Base-by-base conservation (phyloP, 2,888 invertebrate species). In the Nasonia oneida region DNA sequence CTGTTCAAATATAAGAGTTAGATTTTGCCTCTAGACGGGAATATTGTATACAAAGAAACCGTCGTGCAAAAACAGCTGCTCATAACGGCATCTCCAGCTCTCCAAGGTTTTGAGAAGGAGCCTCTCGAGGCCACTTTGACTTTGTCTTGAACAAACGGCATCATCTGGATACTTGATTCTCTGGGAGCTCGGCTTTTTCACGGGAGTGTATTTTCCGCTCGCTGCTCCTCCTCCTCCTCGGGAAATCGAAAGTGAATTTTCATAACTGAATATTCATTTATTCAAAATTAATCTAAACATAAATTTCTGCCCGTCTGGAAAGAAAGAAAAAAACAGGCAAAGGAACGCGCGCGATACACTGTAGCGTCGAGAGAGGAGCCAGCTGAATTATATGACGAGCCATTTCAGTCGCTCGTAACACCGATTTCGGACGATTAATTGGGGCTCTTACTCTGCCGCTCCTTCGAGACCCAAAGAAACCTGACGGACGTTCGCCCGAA, bases 401-500 rank as follows among this genome's bases (percentile, higher is more conserved):
- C 90, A 89, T 90, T 90, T 89, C 89, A 89, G 86, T 88, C 88
- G 89, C 88, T 90, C 90, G 91, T 91, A 91, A 91, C 90, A 90
- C 81, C 89, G 90, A 89, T 89, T 91, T 90, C 89, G 89, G 89
- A 90, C 90, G 90, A 91, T 91, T 91, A 91, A 91, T 91, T 90
- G 90, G 88, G 87, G 89, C 89, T 89, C 90, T 90, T 90, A 91
- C 90, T 89, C 90, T 89, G 90, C 89, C 90, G 89, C 88, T 47
- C 42, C 42, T 42, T 47, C 42, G 47, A n/a, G 73, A 47, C 39
- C 64, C 39, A 64, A 81, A 81, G 81, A 75, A 81, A 81, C 64
- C 74, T 75, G 81, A 75, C 73, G 73, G 29, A 73, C 81, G 57
- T 73, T 74, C 47, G 47, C 64, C 42, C 18, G 50, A 29, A 15